phyloP scores from a whole-genome alignment of 2,113 vertebrate genomes.

The Mobula hypostoma region DNA sequence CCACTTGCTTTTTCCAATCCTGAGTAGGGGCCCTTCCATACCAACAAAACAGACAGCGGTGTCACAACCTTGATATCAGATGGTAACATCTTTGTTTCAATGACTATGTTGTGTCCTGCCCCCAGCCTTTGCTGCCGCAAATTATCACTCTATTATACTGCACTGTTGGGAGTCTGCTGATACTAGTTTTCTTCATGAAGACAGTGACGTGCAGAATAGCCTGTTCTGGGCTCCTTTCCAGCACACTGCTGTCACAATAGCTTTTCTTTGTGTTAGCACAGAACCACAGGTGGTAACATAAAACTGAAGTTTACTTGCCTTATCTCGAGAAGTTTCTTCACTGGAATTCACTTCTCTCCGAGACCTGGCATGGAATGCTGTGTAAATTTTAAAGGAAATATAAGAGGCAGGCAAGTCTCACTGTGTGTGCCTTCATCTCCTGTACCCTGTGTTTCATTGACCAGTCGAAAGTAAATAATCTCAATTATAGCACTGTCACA shows the following conservation, averaged over 20 bases:
- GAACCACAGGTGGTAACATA: not conserved
- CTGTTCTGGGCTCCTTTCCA: not conserved
- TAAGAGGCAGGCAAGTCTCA: not conserved
- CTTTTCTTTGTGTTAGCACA: not conserved
- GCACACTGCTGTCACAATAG: not conserved
- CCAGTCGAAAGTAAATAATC: not conserved
- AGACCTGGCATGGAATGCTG: not conserved
- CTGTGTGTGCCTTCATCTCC: not conserved
- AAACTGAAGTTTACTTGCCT: not conserved
- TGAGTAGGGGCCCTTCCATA: not conserved
- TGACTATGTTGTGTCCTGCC: not conserved
- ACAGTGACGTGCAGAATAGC: not conserved
- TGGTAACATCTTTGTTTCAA: slow-evolving; percentile 20
- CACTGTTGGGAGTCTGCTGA: not conserved
- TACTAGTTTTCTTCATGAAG: not conserved
- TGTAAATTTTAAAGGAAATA: not conserved
- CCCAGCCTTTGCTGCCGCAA: not conserved
- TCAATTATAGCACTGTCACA: not conserved
- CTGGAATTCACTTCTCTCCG: not conserved
- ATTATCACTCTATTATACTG: slow-evolving; percentile 14
- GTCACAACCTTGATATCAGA: slow-evolving; percentile 29
- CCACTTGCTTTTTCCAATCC: too few species aligned
- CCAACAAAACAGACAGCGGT: slow-evolving; percentile 3
- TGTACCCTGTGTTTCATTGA: not conserved
- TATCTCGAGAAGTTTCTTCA: not conserved